These are phyloP conservation scores for Synanthedon andrenaeformis DNA, from an alignment of 2,888 invertebrate species.

Conservation along the genomic window DNA sequence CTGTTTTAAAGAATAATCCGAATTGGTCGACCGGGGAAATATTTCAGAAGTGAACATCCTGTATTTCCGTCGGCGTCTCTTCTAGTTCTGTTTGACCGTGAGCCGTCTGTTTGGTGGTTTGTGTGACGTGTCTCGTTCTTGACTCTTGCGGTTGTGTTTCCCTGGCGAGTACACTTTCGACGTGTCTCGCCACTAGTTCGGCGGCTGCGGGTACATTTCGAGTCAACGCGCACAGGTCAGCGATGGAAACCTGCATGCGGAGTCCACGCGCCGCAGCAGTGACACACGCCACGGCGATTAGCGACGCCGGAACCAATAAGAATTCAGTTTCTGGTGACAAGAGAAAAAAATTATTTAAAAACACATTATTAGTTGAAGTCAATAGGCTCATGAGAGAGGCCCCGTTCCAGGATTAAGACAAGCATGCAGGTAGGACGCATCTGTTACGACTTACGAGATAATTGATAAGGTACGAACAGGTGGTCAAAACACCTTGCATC, in stretches of 20 bases:
- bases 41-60: conserved; percentile 70
- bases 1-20: no score
- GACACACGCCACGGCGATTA: conserved; percentile 78
- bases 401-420: no score
- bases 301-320: conserved; percentile 76
- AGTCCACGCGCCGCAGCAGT: conserved; percentile 76
- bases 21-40: neutral
- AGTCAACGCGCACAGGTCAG: conserved; percentile 56
- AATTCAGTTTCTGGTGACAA: conserved; percentile 77
- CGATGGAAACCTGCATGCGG: conserved; percentile 53
- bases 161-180: conserved; percentile 70
- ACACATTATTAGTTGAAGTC: neutral
- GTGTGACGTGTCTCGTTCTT: conserved; percentile 28
- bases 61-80: conserved; percentile 75
- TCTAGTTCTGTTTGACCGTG: conserved; percentile 55
- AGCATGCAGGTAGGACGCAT: conserved; percentile 36
- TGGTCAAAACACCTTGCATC: conserved; percentile 60
- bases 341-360: conserved; percentile 5
- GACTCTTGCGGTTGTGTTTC: conserved; percentile 65
- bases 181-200: conserved; percentile 67
- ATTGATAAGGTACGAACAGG: conserved; percentile 49
- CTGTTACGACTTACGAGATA: conserved; percentile 61
- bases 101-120: conserved; percentile 36
- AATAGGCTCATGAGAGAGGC: no score
- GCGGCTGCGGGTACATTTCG: conserved; percentile 61